These are phyloP conservation scores for Bos taurus DNA, from an alignment of 2,113 vertebrate species.

Conservation along the genomic window DNA sequence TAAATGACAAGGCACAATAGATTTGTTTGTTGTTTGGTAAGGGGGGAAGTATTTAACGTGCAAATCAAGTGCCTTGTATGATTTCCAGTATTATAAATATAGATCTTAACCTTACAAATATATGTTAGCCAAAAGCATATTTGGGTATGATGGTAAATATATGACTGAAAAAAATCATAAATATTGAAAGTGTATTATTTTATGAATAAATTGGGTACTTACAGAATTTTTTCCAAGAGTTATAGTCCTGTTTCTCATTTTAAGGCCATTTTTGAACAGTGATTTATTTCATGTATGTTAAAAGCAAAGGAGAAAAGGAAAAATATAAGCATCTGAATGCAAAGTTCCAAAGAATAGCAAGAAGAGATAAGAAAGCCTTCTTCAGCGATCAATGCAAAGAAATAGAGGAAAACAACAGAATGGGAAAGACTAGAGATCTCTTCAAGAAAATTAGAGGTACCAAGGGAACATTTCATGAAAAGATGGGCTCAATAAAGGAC, in stretches of 20 bases:
- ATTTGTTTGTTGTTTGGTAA: background rate
- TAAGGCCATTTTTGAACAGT: background rate
- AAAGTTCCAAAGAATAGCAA: too few species aligned
- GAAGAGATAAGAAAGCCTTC: too few species aligned
- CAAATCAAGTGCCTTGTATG: conserved; percentile 45
- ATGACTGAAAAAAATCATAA: conserved; percentile 55
- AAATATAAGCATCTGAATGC: too few species aligned
- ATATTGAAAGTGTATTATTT: conserved; percentile 71
- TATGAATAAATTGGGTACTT: conserved; percentile 78
- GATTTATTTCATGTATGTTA: background rate
- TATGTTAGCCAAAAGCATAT: conserved; percentile 56
- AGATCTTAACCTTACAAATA: conserved; percentile 64
- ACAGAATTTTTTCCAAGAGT: conserved; percentile 56
- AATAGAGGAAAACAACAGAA: too few species aligned
- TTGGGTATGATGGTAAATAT: conserved; percentile 60
- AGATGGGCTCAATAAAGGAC: too few species aligned
- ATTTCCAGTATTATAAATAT: conserved; percentile 64
- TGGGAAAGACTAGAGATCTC: too few species aligned
- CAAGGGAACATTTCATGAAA: too few species aligned
- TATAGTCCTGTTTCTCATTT: conserved; percentile 49
- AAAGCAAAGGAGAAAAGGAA: too few species aligned
- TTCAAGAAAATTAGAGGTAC: too few species aligned
- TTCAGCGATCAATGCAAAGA: too few species aligned
- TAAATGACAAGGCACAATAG: conserved; percentile 26
- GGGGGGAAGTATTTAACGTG: background rate